phyloP scores from a whole-genome alignment of 2,797 vertebrate species.

The Furcifer pardalis region DNA sequence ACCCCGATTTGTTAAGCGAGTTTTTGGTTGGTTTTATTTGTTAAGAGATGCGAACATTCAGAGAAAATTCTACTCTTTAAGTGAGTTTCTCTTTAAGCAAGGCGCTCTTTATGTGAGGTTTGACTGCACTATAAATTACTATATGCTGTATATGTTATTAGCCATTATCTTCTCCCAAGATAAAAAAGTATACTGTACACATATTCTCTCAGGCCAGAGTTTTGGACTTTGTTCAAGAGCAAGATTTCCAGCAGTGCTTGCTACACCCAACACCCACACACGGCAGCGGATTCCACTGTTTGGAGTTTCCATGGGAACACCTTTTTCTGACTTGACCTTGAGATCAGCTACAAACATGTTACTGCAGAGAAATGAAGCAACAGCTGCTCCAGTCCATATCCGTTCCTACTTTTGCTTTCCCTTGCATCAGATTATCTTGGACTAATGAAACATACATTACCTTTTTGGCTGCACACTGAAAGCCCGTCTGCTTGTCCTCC shows the following conservation, averaged over 20 bases:
- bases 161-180: background rate
- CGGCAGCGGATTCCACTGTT: background rate
- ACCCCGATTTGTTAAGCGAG: no score
- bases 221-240: slow-evolving; percentile 15
- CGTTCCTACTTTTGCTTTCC: background rate
- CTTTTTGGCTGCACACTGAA: slow-evolving; percentile 93
- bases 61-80: no score
- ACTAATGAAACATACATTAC: slow-evolving; percentile 69
- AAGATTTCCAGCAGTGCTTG: background rate
- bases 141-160: background rate
- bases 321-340: background rate
- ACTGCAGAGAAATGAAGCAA: background rate
- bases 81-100: no score
- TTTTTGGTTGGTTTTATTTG: no score
- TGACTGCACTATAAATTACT: no score
- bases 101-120: no score
- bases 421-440: background rate
- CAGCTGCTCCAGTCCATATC: background rate
- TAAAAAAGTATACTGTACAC: background rate
- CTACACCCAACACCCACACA: slow-evolving; percentile 1
- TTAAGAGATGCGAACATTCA: no score
- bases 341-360: background rate
- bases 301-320: background rate
- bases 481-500: slow-evolving; percentile 89
- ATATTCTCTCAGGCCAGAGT: background rate